Base-by-base conservation (phyloP, 2,797 vertebrate species). In the Sebastes flavidus region DNA sequence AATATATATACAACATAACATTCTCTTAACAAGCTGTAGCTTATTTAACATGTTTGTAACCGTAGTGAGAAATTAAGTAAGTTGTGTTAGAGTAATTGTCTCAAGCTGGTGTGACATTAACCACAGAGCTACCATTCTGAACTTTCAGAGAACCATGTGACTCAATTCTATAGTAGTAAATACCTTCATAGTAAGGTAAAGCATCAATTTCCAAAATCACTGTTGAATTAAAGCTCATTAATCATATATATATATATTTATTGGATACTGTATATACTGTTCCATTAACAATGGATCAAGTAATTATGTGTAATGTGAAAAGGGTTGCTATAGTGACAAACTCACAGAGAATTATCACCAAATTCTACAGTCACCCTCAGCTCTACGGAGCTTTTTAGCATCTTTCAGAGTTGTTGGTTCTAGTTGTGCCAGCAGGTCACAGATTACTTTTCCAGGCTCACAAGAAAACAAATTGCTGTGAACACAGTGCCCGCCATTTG, bases 401-500 rank as follows among this genome's bases (percentile, higher is more conserved):
- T 65, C 11, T 65, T 75, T 22, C 9, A 54, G 36, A 46, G 14
- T 58, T 68, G 25, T 73, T 72, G 38, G 42, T 72, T 36, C 9
- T 24, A n/a, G 6, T 49, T 81, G 32, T 30, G 55, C n/a, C 20
- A 59, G 59, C n/a, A 77, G 68, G 59, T 83, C 65, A 60, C 56
- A 76, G 42, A 65, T 34, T 62, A 42, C 62, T 77, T 36, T 72
- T 55, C 56, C 46, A 49, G 30, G 8, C 20, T 62, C 6, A 62
- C 20, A 30, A 65, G 49, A 56, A 68, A 84, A 78, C 24, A 71
- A 72, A 76, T 7, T 61, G 25, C 29, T 77, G 36, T 75, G 10
- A 29, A 30, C 52, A 60, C 29, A 67, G 10, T 62, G 54, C 34
- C 22, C 32, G n/a, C 61, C 16, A 66, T 80, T 30, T 75, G 25